A percentile compares a stretch with the other conserved stretches of the same genome.
Evolutionary conservation across 2,797 vertebrate species (phyloP).

Genomic region (Salarias fasciatus): DNA sequence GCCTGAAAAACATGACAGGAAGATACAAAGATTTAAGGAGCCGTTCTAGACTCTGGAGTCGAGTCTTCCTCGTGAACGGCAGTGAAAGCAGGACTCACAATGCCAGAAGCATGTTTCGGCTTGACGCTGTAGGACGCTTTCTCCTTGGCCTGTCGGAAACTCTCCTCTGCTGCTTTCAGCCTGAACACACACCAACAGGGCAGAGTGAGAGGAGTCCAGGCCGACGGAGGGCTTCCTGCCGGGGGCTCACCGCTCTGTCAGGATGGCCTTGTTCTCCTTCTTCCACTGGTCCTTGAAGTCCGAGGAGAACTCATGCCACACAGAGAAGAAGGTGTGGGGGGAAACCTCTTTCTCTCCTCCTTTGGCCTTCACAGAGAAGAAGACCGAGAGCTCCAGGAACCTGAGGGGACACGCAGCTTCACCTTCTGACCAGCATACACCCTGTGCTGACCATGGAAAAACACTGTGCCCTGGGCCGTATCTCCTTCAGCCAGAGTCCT

Average conservation of each 20-base stretch:
- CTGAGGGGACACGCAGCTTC: constrained; percentile 69
- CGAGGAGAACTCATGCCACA: constrained; percentile 97
- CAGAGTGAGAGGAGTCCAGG: no score
- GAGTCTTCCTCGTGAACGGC: no score
- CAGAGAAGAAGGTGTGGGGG: constrained; percentile 90
- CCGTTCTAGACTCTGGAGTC: no score
- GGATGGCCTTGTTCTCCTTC: constrained; percentile 94
- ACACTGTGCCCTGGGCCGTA: no score
- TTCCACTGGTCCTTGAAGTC: constrained; percentile 98
- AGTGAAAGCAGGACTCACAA: constrained; percentile 82
- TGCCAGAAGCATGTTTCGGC: constrained; percentile 94
- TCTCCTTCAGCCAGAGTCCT: no score
- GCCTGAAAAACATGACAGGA: no score
- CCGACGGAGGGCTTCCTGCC: no score
- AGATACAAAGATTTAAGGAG: no score
- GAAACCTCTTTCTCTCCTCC: constrained; percentile 95
- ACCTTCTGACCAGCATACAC: no score
- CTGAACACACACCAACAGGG: no score
- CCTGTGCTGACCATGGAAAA: no score
- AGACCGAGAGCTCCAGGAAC: constrained; percentile 91
- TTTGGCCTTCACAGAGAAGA: constrained; percentile 94
- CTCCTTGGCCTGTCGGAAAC: constrained; percentile 93
- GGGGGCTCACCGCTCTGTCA: constrained; percentile 89
- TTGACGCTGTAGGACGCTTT: constrained; percentile 94
- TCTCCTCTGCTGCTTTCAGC: constrained; percentile 93